Percentiles rank a stretch among this genome's conserved stretches.
Evolutionary conservation across 2,113 vertebrate species (phyloP).

Genomic region (Anarhynchus alexandrinus): DNA sequence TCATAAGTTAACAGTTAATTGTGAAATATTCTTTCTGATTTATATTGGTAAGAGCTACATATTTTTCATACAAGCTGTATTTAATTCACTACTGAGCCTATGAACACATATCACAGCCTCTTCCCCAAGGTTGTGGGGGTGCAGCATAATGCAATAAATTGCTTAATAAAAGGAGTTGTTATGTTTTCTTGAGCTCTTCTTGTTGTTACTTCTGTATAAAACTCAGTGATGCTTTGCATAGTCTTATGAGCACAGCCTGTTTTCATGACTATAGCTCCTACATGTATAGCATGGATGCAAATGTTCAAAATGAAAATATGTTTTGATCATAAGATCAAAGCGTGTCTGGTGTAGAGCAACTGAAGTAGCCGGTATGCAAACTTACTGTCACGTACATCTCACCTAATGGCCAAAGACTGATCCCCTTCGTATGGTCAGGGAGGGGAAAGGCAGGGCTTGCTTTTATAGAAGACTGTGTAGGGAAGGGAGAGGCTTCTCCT

Average conservation of each 20-base stretch:
- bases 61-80: not conserved
- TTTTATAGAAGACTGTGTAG: not conserved
- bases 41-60: not conserved
- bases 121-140: not conserved
- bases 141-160: not conserved
- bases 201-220: not conserved
- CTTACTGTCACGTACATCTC: not conserved
- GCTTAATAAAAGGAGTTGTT: not conserved
- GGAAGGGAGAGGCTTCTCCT: not conserved
- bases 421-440: not conserved
- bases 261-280: not conserved
- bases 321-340: slow-evolving; percentile 45
- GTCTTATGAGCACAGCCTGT: not conserved
- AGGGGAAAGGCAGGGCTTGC: not conserved
- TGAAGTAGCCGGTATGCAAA: not conserved
- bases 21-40: not conserved
- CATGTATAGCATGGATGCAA: not conserved
- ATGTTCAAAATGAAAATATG: not conserved
- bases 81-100: not conserved
- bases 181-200: not conserved
- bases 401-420: not conserved
- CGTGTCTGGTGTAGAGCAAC: not conserved
- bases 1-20: not conserved
- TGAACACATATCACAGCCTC: not conserved
- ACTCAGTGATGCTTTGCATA: not conserved